Evolutionary conservation across 2,888 invertebrate genomes (phyloP), one percentile per base, ranked within the genome.

Genomic region (Hymenopus coronatus): DNA sequence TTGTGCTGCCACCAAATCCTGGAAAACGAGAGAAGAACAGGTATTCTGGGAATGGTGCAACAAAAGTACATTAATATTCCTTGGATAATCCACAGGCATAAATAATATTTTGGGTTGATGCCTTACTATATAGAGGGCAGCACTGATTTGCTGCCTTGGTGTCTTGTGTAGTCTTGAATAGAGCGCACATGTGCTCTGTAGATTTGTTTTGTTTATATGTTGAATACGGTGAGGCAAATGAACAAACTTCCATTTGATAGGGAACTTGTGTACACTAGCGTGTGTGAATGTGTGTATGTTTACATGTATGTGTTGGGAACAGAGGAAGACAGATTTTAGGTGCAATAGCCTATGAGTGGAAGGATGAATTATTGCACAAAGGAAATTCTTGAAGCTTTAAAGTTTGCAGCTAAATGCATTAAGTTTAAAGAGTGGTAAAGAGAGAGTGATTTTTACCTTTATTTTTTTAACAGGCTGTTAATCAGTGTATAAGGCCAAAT

Each of bases 1-100:
- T 91, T 88, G 90, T 93, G 82, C 91, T 93, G 90, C 92, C 92
- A n/a, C 92, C 91, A 70, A 9, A 33, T 28, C 81, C 15, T n/a
- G 85, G 20, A 27, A 27, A 15, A 27, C 87, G 28, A 8, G 25
- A n/a, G 20, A 70, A 86, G 20, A 70, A 87, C 33, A 81, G 25
- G 9, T 30, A 28, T 2, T 28, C 27, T 25, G 82, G 82, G 30
- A 87, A 87, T 33, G 87, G 87, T n/a, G 87, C 82, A 82, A 33
- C 82, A 33, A 28, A 27, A 87, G 20, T 40, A 27, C 87, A 87
- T n/a, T 87, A 40, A 82, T 70, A 70, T 70, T 70, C 15, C 25
- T 70, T 3, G 54, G 15, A 70, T 70, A 70, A 70, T 70, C 54
- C 25, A 25, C 54, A 70, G 54, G 54, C 54, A 70, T 70, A 70